phyloP scores from a whole-genome alignment of 2,113 vertebrate genomes.

The Ibidorhyncha struthersii region DNA sequence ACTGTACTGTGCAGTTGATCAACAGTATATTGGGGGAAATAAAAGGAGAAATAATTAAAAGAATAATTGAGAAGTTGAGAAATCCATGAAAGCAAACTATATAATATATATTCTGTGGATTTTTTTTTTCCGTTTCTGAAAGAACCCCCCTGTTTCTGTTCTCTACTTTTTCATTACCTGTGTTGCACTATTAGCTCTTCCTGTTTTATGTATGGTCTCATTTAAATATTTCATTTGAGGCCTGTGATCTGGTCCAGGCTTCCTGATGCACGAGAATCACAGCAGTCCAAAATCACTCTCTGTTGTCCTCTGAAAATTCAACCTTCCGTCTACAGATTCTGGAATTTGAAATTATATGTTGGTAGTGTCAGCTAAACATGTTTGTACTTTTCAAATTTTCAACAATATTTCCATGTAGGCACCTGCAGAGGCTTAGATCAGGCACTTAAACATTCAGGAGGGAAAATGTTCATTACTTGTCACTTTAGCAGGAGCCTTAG shows the following conservation, averaged over 20 bases:
- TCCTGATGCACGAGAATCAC: neutral
- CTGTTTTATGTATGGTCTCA: neutral
- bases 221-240: neutral
- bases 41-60: neutral
- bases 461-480: neutral
- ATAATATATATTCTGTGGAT: neutral
- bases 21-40: neutral
- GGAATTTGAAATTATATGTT: neutral
- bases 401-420: neutral
- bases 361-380: neutral
- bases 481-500: neutral
- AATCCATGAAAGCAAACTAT: neutral
- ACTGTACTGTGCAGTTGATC: neutral
- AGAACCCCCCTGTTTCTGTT: neutral
- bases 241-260: neutral
- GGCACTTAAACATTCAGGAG: neutral
- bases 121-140: neutral
- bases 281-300: neutral
- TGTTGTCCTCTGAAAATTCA: neutral
- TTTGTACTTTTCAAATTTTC: neutral
- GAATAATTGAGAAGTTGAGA: neutral
- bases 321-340: neutral
- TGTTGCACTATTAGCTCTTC: neutral
- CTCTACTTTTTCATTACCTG: neutral
- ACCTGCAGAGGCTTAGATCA: neutral